Evolutionary conservation across 2,113 vertebrate genomes (phyloP), one percentile per base, ranked within the genome.

Genomic region (Crotophaga sulcirostris): DNA sequence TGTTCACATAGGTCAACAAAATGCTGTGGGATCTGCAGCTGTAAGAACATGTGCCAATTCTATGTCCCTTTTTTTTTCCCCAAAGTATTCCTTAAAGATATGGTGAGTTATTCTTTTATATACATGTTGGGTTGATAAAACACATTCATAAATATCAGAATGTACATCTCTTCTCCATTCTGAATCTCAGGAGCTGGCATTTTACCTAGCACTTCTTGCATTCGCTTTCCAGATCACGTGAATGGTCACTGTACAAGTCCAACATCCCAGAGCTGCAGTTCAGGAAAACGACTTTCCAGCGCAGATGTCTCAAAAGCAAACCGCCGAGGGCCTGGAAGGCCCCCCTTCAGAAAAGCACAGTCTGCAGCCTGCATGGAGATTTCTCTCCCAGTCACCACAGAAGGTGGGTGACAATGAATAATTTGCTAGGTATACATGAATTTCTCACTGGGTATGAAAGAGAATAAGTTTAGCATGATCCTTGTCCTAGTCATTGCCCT

Each of bases 311-410:
- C 98, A 45, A 98, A 99, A 98, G 98, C 98, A 95, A 98, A 99
- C 96, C 99, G 99, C 91, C 98, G 99, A 70, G 99, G 98, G 93
- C 98, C 99, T 6, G 99, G 98, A 95, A 98, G 99, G 97, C 99
- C 99, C 55, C 99, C 99, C 85, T 99, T 99, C 98, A 98, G 99
- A 97, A 99, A 99, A 98, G 99, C 99, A 64, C 99, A 99, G 97
- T 99, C 99, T 83, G 99, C 99, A 84, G 99, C 99, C 97, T 99
- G 99, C 98, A 99, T 99, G 99, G 99, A 99, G 97, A 98, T 99
- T 97, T 99, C 99, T 97, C 98, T 99, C 97, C 99, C 99, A 93
- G 98, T 99, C 97, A 99, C 99, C 98, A 98, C 98, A 93, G 99
- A 99, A 99, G 99, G 99, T 99, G 98, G 98, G 98, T 98, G 98